Evolutionary conservation across 2,113 vertebrate genomes (phyloP).

Genomic region (Colossoma macropomum): DNA sequence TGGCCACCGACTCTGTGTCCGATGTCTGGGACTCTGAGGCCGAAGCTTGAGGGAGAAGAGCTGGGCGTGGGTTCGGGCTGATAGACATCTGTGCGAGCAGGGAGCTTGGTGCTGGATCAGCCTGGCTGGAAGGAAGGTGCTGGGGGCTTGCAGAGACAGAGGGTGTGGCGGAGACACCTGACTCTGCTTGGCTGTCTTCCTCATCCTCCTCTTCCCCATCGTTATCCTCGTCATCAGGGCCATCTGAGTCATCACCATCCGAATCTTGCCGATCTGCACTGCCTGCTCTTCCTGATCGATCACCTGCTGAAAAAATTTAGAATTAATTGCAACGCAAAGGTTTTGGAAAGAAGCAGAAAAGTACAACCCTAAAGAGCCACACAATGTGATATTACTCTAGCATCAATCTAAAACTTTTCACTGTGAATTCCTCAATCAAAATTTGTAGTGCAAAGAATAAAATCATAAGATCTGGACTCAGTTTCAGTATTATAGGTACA

Average conservation of each 20-base stretch:
- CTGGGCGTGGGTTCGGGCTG: conserved; percentile 62
- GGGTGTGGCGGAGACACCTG: conserved; percentile 90
- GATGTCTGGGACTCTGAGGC: conserved; percentile 42
- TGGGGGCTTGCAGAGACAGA: conserved; percentile 93
- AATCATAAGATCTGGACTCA: too few species aligned
- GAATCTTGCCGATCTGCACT: conserved; percentile 85
- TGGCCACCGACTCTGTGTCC: conserved; percentile 53
- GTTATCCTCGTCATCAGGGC: conserved; percentile 89
- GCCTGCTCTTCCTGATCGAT: conserved; percentile 81
- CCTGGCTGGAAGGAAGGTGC: conserved; percentile 82
- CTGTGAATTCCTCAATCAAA: too few species aligned
- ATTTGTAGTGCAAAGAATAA: neutral
- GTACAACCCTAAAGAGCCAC: too few species aligned
- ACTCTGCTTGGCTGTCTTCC: conserved; percentile 97
- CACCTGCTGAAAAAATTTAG: conserved; percentile 74
- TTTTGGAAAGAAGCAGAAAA: neutral
- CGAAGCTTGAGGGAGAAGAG: conserved; percentile 49
- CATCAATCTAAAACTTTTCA: too few species aligned
- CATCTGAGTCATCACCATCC: conserved; percentile 93
- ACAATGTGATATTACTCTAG: neutral
- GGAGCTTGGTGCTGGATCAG: conserved; percentile 84
- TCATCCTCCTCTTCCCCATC: conserved; percentile 95
- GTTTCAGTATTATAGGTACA: neutral
- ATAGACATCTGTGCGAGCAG: conserved; percentile 94
- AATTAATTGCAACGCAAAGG: neutral